Conservation (phyloP, 1,140 invertebrate genomes). For the Drosophila persimilis region DNA sequence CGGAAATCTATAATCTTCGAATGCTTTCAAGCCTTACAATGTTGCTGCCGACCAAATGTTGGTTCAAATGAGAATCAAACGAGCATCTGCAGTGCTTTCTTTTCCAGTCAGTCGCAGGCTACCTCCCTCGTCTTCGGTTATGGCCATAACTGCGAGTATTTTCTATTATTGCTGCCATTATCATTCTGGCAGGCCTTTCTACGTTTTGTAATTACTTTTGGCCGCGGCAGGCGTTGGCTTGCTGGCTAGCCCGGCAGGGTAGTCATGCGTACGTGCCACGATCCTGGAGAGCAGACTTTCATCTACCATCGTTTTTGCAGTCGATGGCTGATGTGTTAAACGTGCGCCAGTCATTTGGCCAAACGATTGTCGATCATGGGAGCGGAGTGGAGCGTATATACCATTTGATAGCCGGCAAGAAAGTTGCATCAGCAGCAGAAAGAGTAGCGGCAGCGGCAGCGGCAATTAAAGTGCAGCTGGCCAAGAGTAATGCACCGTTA, state of each 20-base stretch:
- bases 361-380: slow-evolving; percentile 81
- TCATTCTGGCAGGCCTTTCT: slow-evolving; percentile 49
- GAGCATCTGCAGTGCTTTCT: slow-evolving; percentile 11
- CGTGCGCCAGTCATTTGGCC: slow-evolving; percentile 78
- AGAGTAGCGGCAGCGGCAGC: not conserved
- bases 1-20: slow-evolving; percentile 10
- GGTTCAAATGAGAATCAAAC: too few species aligned
- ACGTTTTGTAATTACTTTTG: slow-evolving; percentile 67
- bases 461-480: slow-evolving; percentile 64
- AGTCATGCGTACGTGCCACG: not conserved
- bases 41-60: too few species aligned
- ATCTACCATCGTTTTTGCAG: slow-evolving; percentile 28
- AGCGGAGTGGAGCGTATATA: slow-evolving; percentile 7
- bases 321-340: slow-evolving; percentile 68
- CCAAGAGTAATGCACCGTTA: slow-evolving; percentile 25
- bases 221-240: slow-evolving; percentile 35
- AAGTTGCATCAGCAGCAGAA: slow-evolving; percentile 35
- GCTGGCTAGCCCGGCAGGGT: slow-evolving; percentile 26
- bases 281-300: slow-evolving; percentile 49
- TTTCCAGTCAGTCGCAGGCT: slow-evolving; percentile 13
- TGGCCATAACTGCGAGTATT: slow-evolving; percentile 40
- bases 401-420: slow-evolving; percentile 26
- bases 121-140: slow-evolving; percentile 25
- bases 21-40: not conserved
- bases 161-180: slow-evolving; percentile 65